Conservation (phyloP, 2,113 vertebrate genomes). For the Petrocephalus microphthalmus region DNA sequence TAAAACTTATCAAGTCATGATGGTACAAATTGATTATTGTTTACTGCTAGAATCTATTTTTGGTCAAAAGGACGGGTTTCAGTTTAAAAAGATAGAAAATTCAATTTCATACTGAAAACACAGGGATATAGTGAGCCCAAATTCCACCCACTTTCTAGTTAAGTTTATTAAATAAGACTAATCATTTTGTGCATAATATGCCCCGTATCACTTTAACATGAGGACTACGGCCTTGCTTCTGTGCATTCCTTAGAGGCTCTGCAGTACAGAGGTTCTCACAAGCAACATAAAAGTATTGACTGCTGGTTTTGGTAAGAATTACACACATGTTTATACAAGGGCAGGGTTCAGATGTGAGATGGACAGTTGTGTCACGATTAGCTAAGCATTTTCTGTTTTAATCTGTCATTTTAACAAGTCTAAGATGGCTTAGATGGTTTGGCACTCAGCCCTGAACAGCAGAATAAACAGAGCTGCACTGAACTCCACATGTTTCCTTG, state of each 20-base stretch:
- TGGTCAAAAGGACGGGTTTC: not conserved
- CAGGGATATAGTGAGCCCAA: not conserved
- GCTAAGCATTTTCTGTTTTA: conserved; percentile 11
- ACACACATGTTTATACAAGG: not conserved
- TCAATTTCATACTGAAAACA: not conserved
- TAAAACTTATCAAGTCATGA: not conserved
- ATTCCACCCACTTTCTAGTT: not conserved
- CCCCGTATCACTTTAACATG: not conserved
- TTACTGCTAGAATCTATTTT: not conserved
- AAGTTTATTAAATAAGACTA: not conserved
- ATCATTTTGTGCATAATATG: not conserved
- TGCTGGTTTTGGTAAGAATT: not conserved
- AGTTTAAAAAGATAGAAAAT: not conserved
- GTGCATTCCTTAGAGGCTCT: not conserved
- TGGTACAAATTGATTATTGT: not conserved
- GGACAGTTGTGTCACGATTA: not conserved
- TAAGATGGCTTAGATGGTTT: not conserved
- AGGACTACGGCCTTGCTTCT: not conserved
- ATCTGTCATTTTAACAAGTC: conserved; percentile 17
- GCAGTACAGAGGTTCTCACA: not conserved
- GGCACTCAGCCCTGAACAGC: not conserved
- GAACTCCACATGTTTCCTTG: conserved; percentile 12
- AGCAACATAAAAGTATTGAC: not conserved
- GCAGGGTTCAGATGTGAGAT: not conserved
- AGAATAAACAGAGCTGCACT: conserved; percentile 4